Conservation (phyloP, 2,113 vertebrate species). For the Dryoscopus gambensis region DNA sequence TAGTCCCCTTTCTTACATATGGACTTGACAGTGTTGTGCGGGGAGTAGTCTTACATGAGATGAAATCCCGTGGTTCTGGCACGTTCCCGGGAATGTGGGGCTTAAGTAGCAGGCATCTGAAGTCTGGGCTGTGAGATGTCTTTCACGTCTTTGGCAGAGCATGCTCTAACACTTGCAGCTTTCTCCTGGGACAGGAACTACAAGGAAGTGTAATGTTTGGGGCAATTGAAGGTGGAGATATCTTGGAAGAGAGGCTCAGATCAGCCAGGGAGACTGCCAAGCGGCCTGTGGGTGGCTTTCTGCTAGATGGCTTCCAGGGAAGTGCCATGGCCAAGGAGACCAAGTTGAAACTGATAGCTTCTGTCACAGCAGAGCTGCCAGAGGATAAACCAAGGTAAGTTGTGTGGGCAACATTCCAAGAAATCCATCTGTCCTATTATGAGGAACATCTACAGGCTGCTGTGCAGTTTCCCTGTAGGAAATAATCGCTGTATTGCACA, state of each 20-base stretch:
- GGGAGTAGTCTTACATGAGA: neutral
- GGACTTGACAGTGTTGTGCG: neutral
- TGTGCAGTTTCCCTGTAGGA: neutral
- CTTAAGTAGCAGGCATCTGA: neutral
- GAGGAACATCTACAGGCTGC: neutral
- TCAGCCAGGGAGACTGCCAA: slow-evolving; percentile 93
- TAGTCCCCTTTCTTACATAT: neutral
- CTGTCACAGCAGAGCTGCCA: slow-evolving; percentile 84
- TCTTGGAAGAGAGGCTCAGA: slow-evolving; percentile 87
- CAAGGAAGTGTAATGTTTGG: slow-evolving; percentile 83
- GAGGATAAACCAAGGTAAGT: slow-evolving; percentile 91
- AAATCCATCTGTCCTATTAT: neutral
- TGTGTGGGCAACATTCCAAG: neutral
- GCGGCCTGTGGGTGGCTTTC: slow-evolving; percentile 91
- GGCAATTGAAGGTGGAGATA: slow-evolving; percentile 90
- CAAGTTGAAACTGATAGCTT: slow-evolving; percentile 81
- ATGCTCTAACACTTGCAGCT: neutral
- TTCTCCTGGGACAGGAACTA: slow-evolving; percentile 77
- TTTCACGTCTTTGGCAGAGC: neutral
- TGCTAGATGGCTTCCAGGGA: slow-evolving; percentile 89
- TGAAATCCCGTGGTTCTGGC: neutral
- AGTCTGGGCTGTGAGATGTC: neutral
- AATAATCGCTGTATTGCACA: neutral
- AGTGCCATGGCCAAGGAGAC: slow-evolving; percentile 71
- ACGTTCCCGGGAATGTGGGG: neutral